Evolutionary conservation across 2,888 invertebrate genomes (phyloP).

Genomic region (Acronicta alni): DNA sequence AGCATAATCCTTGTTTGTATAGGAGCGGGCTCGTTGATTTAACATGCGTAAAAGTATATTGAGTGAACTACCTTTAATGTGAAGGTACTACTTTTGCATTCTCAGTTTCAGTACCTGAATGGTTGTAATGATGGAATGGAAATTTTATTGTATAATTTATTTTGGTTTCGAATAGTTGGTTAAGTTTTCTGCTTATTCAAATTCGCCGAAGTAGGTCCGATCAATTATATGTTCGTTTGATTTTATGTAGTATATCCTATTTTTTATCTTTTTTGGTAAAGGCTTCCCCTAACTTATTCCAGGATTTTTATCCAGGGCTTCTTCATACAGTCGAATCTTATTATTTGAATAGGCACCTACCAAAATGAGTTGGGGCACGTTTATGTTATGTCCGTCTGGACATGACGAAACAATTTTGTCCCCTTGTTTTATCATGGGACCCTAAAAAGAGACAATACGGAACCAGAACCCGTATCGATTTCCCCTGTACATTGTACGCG

Average conservation of each 20-base stretch:
- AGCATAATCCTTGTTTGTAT: slow-evolving; percentile 42
- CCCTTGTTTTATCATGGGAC: neutral
- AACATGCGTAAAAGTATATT: slow-evolving; percentile 29
- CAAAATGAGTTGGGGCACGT: too few relatives aligned
- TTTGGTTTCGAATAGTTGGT: too few relatives aligned
- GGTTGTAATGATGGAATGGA: slow-evolving; percentile 3
- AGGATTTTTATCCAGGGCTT: too few relatives aligned
- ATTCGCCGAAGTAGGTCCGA: too few relatives aligned
- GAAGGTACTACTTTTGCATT: slow-evolving; percentile 25
- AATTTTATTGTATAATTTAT: too few relatives aligned
- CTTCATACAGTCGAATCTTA: too few relatives aligned
- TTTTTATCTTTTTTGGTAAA: too few relatives aligned
- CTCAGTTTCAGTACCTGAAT: slow-evolving; percentile 1
- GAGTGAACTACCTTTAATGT: slow-evolving; percentile 19
- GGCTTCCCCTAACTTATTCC: too few relatives aligned
- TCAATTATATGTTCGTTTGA: too few relatives aligned
- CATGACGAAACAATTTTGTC: neutral
- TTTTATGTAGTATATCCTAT: too few relatives aligned
- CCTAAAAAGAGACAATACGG: slow-evolving; percentile 23
- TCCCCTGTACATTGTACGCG: slow-evolving; percentile 12
- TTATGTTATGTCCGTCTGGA: neutral
- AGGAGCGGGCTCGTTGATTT: slow-evolving; percentile 18
- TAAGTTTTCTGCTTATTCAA: too few relatives aligned
- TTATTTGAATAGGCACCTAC: too few relatives aligned
- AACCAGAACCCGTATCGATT: slow-evolving; percentile 42